These are phyloP conservation scores for Chionomys nivalis DNA, from an alignment of 2,113 vertebrate species.

Conservation along the genomic window DNA sequence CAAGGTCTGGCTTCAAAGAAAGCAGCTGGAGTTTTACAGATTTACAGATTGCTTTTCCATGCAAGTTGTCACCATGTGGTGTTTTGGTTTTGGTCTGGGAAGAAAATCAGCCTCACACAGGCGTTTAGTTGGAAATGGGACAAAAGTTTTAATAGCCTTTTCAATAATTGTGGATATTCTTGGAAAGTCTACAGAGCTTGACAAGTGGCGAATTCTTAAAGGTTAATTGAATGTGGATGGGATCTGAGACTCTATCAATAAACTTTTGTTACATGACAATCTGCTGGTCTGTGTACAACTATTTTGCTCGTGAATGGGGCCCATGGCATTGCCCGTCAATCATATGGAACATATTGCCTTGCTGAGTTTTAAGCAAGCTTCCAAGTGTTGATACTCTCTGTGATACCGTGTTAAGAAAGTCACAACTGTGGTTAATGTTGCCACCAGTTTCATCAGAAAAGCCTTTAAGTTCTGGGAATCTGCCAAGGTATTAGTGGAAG, in stretches of 20 bases:
- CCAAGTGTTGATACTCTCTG: neutral
- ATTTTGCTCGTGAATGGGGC: neutral
- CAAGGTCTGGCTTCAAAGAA: neutral
- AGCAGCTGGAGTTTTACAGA: conserved; percentile 25
- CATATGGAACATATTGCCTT: conserved; percentile 4
- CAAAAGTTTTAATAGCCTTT: conserved; percentile 47
- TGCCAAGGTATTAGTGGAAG: neutral
- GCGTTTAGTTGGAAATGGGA: conserved; percentile 20
- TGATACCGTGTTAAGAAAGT: neutral
- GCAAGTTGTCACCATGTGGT: neutral
- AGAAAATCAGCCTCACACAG: conserved; percentile 20
- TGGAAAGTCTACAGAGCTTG: neutral
- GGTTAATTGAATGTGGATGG: conserved; percentile 40
- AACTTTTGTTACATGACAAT: neutral
- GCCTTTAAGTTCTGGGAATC: neutral
- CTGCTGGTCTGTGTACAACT: neutral
- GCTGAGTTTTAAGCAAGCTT: neutral
- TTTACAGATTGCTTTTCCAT: conserved; percentile 32
- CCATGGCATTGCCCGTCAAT: neutral
- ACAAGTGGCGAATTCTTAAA: conserved; percentile 34
- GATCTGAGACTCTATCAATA: neutral
- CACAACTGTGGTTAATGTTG: neutral
- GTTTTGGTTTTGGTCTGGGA: conserved; percentile 35
- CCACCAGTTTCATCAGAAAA: neutral
- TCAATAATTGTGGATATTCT: conserved; percentile 47